Conservation (phyloP, 2,888 invertebrate species). For the Aphrophora alni region DNA sequence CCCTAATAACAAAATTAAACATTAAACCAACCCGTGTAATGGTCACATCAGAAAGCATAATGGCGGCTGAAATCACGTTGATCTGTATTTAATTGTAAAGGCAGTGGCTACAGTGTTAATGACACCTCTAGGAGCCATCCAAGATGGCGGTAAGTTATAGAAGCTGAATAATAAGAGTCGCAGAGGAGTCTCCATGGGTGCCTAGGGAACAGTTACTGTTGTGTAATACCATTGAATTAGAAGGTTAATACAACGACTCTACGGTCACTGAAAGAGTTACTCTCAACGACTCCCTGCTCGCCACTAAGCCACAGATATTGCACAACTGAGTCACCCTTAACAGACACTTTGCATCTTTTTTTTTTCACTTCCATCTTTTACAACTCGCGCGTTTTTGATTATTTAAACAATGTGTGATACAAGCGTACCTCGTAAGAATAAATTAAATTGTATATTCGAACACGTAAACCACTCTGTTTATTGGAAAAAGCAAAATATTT, state of each 20-base stretch:
- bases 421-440: too few species aligned
- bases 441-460: too few species aligned
- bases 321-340: not conserved
- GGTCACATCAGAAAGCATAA: not conserved
- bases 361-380: conserved; percentile 5
- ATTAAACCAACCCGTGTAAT: not conserved
- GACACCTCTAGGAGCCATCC: conserved; percentile 28
- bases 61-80: not conserved
- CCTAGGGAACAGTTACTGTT: conserved; percentile 44
- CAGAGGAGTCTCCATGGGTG: conserved; percentile 32
- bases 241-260: conserved; percentile 39
- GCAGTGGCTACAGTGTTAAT: conserved; percentile 14
- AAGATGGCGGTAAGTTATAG: conserved; percentile 21
- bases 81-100: not conserved
- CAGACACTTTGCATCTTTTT: not conserved
- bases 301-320: conserved; percentile 16
- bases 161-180: conserved; percentile 6
- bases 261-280: not conserved
- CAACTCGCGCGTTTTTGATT: not conserved
- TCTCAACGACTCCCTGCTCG: conserved; percentile 7
- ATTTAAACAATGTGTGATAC: not conserved
- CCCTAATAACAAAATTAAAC: not conserved
- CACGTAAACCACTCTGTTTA: too few species aligned
- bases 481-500: too few species aligned
- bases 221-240: conserved; percentile 47